A percentile compares a stretch with the other conserved stretches of the same genome.
These are phyloP conservation scores for Magallana nippona DNA, from an alignment of 2,888 invertebrate genomes.

Conservation along the genomic window DNA sequence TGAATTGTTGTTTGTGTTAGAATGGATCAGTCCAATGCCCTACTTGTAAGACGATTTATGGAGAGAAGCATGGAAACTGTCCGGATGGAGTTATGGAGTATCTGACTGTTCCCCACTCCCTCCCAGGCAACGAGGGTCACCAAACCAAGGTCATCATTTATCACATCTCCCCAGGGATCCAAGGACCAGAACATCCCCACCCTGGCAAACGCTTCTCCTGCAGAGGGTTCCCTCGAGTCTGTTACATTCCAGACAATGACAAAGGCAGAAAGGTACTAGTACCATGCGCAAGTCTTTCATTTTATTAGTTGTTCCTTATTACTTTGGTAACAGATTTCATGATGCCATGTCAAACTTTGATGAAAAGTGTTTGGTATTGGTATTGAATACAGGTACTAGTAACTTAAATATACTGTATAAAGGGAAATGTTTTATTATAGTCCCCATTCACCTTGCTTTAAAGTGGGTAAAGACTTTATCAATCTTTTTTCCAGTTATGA, in stretches of 20 bases:
- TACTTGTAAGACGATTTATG: conserved; percentile 91
- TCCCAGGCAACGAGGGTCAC: conserved; percentile 86
- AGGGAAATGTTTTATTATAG: too few relatives aligned
- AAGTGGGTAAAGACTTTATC: too few relatives aligned
- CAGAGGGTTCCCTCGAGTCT: conserved; percentile 83
- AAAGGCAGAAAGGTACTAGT: conserved; percentile 85
- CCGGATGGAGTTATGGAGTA: conserved; percentile 82
- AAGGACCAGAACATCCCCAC: conserved; percentile 81
- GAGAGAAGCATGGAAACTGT: conserved; percentile 89
- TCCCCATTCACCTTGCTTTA: too few relatives aligned
- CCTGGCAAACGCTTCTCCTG: conserved; percentile 74
- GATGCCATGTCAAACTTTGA: too few relatives aligned
- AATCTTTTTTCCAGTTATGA: too few relatives aligned
- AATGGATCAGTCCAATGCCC: conserved; percentile 91
- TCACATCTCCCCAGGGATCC: conserved; percentile 92
- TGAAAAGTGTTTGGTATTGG: too few relatives aligned
- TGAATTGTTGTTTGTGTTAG: conserved; percentile 72
- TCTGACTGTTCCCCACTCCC: conserved; percentile 67
- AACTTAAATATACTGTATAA: too few relatives aligned
- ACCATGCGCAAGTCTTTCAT: background rate
- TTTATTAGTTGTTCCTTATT: background rate
- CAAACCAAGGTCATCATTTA: conserved; percentile 91
- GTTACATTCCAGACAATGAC: conserved; percentile 90
- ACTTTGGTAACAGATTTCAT: background rate
- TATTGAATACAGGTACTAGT: too few relatives aligned